A percentile compares a stretch with the other conserved stretches of the same genome.
These are phyloP conservation scores for Cheilosia scutellata DNA, from an alignment of 2,888 invertebrate species.

Conservation along the genomic window DNA sequence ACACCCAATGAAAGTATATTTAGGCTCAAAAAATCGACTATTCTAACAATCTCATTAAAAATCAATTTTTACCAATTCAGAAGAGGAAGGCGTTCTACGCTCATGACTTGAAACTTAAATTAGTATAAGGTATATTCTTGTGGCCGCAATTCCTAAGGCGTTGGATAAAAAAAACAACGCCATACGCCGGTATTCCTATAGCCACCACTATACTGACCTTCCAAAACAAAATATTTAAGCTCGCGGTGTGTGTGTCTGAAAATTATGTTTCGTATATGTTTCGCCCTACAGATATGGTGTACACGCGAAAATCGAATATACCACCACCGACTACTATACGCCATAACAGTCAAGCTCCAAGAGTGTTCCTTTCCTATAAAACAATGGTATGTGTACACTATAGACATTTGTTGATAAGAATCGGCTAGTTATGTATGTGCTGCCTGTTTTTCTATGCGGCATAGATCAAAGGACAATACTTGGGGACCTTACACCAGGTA, in stretches of 20 bases:
- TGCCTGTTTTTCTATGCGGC: slow-evolving; percentile 6
- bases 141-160: neutral
- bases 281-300: slow-evolving; percentile 31
- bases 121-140: slow-evolving; percentile 1
- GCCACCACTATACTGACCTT: slow-evolving; percentile 38
- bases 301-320: slow-evolving; percentile 47
- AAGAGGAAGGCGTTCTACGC: neutral
- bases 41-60: neutral
- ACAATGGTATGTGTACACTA: neutral
- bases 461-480: neutral
- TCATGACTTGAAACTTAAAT: slow-evolving; percentile 30
- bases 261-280: neutral
- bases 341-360: neutral
- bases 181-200: slow-evolving; percentile 21
- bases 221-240: slow-evolving; percentile 35
- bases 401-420: neutral
- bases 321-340: neutral
- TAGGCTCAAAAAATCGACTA: neutral
- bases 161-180: slow-evolving; percentile 32
- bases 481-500: neutral
- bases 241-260: slow-evolving; percentile 10
- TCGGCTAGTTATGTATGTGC: neutral
- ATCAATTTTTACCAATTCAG: slow-evolving; percentile 1
- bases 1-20: slow-evolving; percentile 5
- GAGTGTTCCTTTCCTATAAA: neutral